These are phyloP conservation scores for Lucifuga dentata DNA, from an alignment of 2,113 vertebrate species.

Conservation along the genomic window DNA sequence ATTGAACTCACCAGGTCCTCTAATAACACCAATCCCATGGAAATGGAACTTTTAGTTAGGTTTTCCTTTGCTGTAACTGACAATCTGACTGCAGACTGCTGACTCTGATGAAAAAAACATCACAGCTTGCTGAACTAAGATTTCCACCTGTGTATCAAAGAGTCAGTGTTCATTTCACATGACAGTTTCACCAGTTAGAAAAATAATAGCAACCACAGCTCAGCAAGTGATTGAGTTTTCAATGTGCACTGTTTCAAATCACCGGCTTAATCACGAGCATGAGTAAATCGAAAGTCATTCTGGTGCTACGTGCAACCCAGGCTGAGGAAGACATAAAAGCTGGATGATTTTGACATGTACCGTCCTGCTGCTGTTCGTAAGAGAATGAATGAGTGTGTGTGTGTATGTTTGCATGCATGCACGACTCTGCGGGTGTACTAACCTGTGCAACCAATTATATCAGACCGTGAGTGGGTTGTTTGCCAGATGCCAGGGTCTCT, in stretches of 20 bases:
- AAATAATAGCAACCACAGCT: constrained; percentile 9
- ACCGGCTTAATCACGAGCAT: background rate
- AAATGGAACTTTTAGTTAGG: constrained; percentile 20
- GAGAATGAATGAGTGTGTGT: background rate
- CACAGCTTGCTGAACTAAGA: constrained; percentile 41
- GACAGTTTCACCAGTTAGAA: constrained; percentile 10
- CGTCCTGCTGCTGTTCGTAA: constrained; percentile 3
- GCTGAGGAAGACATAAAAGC: constrained; percentile 9
- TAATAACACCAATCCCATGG: constrained; percentile 24
- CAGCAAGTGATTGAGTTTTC: constrained; percentile 3
- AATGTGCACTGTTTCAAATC: constrained; percentile 16
- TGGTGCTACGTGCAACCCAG: background rate
- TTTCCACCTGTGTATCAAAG: constrained; percentile 10
- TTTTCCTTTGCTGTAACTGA: constrained; percentile 13
- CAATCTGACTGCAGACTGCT: constrained; percentile 32
- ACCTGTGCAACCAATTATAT: constrained; percentile 5
- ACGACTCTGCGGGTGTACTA: background rate
- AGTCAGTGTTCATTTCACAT: constrained; percentile 8
- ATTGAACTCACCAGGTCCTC: constrained; percentile 48
- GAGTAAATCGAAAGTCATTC: constrained; percentile 27
- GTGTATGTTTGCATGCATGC: background rate
- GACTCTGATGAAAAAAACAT: constrained; percentile 48
- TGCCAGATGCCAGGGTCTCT: constrained; percentile 20
- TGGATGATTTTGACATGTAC: constrained; percentile 10
- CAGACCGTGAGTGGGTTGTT: constrained; percentile 8